Base-by-base conservation (phyloP, 2,113 vertebrate genomes). In the Corydoras maculifer region DNA sequence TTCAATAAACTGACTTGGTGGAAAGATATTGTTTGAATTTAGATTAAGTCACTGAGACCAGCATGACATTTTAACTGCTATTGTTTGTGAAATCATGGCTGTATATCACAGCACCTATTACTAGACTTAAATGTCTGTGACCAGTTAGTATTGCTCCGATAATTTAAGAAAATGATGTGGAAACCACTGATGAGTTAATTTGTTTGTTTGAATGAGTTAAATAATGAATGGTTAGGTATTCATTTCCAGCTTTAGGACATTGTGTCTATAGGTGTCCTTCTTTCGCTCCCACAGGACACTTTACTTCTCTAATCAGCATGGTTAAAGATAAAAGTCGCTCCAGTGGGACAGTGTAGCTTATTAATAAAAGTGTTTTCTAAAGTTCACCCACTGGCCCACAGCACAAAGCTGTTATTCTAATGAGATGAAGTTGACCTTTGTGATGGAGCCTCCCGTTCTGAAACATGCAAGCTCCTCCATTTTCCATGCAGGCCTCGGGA, bases 361-460 rank as follows among this genome's bases (percentile, higher is more conserved):
- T 78, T 78, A 78, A 75, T 78, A 78, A 75, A 78, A 72, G 49
- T 72, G 61, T 32, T 75, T 75, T 75, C 35, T 67, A 72, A 73
- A 75, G 65, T 72, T 65, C 31, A 70, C 63, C 57, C 67, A 55
- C 69, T 65, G 69, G 61, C 69, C 73, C 73, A 69, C 61, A 78
- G 73, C 57, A 14, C 61, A 72, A 72, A 75, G 65, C 77, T 78
- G 73, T 78, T 65, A 65, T 69, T 78, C 73, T 65, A 75, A 78
- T 78, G 65, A 72, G 69, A 72, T 72, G 55, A 57, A 72, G 58
- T 75, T 69, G 77, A 78, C 77, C 77, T 78, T 65, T 72, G 65
- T 78, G 69, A 72, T n/a, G 32, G 25, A 65, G 62, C 63, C 77
- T 57, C 35, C 77, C 69, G 65, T 78, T 65, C 73, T 65, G 58